Conservation (phyloP, 1,140 invertebrate genomes). For the Eumaeus atala region DNA sequence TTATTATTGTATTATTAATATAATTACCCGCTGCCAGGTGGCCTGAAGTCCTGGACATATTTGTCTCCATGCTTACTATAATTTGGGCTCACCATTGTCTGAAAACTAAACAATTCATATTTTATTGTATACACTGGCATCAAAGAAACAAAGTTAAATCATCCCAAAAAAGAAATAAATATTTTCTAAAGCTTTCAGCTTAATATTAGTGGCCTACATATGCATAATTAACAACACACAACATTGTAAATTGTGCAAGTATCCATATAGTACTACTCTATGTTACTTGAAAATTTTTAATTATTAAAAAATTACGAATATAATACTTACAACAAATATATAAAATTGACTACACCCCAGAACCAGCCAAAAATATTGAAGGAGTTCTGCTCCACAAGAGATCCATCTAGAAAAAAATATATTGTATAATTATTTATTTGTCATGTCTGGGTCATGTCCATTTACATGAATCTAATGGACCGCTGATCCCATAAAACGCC, state of each 20-base stretch:
- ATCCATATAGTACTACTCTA: no score
- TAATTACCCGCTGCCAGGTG: constrained; percentile 52
- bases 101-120: constrained; percentile 33
- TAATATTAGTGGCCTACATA: no score
- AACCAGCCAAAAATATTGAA: constrained; percentile 53
- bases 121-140: not conserved
- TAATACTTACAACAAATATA: constrained; percentile 52
- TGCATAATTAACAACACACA: no score
- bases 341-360: constrained; percentile 52
- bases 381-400: constrained; percentile 37
- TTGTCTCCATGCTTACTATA: constrained; percentile 55
- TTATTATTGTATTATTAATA: no score
- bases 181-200: no score
- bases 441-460: no score
- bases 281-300: no score
- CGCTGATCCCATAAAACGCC: no score
- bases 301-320: not conserved
- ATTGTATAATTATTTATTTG: not conserved
- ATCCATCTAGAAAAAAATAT: constrained; percentile 47
- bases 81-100: constrained; percentile 51
- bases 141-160: no score
- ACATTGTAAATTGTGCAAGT: no score
- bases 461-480: no score
- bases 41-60: constrained; percentile 50
- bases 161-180: no score